A percentile compares a stretch with the other conserved stretches of the same genome.
phyloP scores from a whole-genome alignment of 1,140 invertebrate genomes.

The Papilio xuthus region DNA sequence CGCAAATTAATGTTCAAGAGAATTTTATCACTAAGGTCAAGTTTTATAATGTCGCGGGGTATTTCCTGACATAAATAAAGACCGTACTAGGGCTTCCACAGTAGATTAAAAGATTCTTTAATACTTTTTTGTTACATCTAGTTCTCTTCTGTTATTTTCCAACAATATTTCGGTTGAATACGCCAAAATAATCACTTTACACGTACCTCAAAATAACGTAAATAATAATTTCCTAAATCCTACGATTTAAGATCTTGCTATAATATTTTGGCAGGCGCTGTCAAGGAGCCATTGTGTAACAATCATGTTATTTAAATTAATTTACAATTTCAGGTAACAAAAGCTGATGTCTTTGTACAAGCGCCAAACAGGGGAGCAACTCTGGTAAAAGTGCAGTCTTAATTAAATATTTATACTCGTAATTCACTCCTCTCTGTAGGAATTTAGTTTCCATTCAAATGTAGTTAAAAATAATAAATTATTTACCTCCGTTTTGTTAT shows the following conservation, averaged over 20 bases:
- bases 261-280: background rate
- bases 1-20: background rate
- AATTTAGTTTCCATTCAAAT: background rate
- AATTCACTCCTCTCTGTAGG: background rate
- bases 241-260: background rate
- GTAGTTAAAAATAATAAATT: background rate
- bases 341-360: slow-evolving; percentile 48
- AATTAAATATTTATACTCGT: background rate
- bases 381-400: slow-evolving; percentile 50
- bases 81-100: background rate
- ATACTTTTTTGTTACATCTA: background rate
- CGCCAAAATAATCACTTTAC: background rate
- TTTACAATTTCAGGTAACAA: slow-evolving; percentile 45
- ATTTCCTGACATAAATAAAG: background rate
- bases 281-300: background rate
- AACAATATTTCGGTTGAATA: background rate
- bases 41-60: background rate
- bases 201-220: background rate
- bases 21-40: slow-evolving; percentile 4
- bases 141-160: background rate
- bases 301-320: no score
- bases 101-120: background rate
- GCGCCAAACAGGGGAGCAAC: slow-evolving; percentile 52
- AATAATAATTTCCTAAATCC: no score
- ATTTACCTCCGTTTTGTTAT: background rate